Evolutionary conservation across 2,888 invertebrate species (phyloP).

Genomic region (Clistopyga incitator): DNA sequence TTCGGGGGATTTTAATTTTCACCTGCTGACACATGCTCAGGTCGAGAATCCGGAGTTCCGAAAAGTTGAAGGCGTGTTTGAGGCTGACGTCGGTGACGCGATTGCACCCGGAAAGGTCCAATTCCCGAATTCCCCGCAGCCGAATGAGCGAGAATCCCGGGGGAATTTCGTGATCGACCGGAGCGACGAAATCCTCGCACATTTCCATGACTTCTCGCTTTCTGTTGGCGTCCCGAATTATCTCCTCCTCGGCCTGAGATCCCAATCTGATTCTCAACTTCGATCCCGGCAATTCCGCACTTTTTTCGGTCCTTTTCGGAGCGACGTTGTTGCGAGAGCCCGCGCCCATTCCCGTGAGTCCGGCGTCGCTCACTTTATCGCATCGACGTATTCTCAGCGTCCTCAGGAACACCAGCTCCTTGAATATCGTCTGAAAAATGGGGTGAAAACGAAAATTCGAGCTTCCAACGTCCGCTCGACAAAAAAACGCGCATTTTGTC

Average conservation of each 20-base stretch:
- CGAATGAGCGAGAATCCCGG: constrained; percentile 73
- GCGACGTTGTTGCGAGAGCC: constrained; percentile 77
- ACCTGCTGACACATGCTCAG: constrained; percentile 89
- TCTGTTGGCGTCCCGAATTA: constrained; percentile 88
- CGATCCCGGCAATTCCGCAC: constrained; percentile 56
- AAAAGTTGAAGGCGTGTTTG: constrained; percentile 88
- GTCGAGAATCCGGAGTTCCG: constrained; percentile 87
- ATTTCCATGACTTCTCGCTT: constrained; percentile 88
- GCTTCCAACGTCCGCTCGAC: too few species aligned
- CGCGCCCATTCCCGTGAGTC: constrained; percentile 89
- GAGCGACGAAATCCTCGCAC: constrained; percentile 85
- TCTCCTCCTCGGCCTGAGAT: constrained; percentile 89
- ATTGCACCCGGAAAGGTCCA: constrained; percentile 89
- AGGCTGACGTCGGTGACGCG: constrained; percentile 90
- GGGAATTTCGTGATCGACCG: constrained; percentile 60
- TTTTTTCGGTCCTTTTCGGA: constrained; percentile 45
- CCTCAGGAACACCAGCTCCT: constrained; percentile 87
- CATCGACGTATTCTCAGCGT: constrained; percentile 89
- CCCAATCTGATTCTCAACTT: constrained; percentile 86
- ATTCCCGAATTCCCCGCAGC: constrained; percentile 85
- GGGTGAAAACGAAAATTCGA: background rate
- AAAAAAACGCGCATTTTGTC: background rate
- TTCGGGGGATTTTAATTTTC: background rate
- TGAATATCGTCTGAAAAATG: constrained; percentile 87
- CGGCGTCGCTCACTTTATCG: constrained; percentile 89